Evolutionary conservation across 2,888 invertebrate genomes (phyloP).

Genomic region (Heteromyza rotundicornis): DNA sequence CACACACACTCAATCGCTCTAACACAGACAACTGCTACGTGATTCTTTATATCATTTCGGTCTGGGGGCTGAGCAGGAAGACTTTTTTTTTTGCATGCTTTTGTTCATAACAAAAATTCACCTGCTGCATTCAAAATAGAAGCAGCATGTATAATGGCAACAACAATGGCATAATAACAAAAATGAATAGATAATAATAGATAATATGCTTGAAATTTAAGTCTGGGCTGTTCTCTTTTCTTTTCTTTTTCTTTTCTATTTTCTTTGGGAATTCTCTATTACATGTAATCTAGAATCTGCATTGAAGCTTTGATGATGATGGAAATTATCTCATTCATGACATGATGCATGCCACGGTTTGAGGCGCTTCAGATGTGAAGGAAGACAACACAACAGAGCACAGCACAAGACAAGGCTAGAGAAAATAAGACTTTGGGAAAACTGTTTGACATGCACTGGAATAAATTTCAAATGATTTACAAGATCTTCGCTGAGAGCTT

Average conservation of each 20-base stretch:
- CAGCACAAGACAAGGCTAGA: background rate
- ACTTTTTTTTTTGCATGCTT: background rate
- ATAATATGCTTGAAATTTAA: constrained; percentile 4
- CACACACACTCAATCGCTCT: too few species aligned
- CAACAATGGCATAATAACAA: background rate
- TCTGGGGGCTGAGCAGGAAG: constrained; percentile 1
- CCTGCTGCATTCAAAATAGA: background rate
- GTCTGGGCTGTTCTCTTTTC: background rate
- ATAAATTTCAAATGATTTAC: too few species aligned
- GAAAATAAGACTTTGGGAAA: too few species aligned
- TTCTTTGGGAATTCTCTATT: background rate
- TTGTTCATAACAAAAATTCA: background rate
- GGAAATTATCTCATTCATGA: background rate
- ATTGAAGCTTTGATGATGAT: background rate
- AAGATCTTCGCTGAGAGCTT: too few species aligned
- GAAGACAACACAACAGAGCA: background rate
- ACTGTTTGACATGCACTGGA: too few species aligned
- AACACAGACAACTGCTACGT: background rate
- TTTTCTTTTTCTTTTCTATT: background rate
- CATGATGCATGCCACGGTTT: background rate
- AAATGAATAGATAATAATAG: background rate
- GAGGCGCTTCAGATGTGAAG: background rate
- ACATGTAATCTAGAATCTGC: background rate
- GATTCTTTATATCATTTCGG: background rate
- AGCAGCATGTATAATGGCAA: background rate